Percentiles rank a stretch among this genome's conserved stretches.
Conservation (phyloP, 2,888 invertebrate species). For the Xylocampa areola region DNA sequence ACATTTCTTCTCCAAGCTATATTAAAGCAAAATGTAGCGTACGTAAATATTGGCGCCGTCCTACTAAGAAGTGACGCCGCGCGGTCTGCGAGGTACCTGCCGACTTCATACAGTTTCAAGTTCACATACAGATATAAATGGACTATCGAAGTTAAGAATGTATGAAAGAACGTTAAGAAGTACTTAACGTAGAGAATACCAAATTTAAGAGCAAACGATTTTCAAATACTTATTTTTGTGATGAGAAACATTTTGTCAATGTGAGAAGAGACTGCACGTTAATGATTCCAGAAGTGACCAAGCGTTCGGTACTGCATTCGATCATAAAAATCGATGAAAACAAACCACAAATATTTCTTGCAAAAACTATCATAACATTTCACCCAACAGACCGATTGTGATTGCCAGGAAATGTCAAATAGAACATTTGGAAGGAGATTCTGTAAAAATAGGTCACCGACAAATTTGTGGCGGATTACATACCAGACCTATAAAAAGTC, state of each 20-base stretch:
- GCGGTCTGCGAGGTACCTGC: slow-evolving; percentile 21
- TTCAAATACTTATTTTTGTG: too few relatives aligned
- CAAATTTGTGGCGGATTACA: not conserved
- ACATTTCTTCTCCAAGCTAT: not conserved
- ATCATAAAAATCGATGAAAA: too few relatives aligned
- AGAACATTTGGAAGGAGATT: slow-evolving; percentile 13
- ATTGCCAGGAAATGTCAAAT: slow-evolving; percentile 39
- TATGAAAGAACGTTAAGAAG: too few relatives aligned
- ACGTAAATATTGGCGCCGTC: slow-evolving; percentile 27
- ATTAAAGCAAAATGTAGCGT: slow-evolving; percentile 5
- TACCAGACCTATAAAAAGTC: slow-evolving; percentile 21
- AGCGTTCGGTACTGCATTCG: too few relatives aligned
- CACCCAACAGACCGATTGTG: slow-evolving; percentile 11
- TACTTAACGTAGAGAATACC: too few relatives aligned
- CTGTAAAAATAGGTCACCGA: slow-evolving; percentile 31
- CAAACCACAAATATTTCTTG: too few relatives aligned
- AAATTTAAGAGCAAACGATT: too few relatives aligned
- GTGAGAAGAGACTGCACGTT: too few relatives aligned
- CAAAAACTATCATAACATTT: not conserved
- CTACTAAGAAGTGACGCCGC: slow-evolving; percentile 22
- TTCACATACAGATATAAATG: slow-evolving; percentile 6
- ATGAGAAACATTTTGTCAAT: too few relatives aligned
- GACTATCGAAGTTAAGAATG: not conserved
- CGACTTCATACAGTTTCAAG: slow-evolving; percentile 10
- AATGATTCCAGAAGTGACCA: too few relatives aligned